A percentile compares a stretch with the other conserved stretches of the same genome.
phyloP scores from a whole-genome alignment of 1,140 invertebrate genomes.

The Drosophila pachea region DNA sequence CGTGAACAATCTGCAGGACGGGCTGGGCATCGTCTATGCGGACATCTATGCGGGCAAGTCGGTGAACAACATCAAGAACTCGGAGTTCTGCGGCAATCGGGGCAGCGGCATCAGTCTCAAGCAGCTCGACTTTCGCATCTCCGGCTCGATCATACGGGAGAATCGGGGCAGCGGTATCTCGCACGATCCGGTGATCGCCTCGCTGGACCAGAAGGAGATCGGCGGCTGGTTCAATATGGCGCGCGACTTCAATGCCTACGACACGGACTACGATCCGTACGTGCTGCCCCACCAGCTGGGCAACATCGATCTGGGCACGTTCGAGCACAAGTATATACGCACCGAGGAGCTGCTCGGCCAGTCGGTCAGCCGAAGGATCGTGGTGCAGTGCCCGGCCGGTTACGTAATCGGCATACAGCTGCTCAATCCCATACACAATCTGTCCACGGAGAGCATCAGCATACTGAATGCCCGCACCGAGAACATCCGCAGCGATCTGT shows the following conservation, averaged over 20 bases:
- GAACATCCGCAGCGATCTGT: constrained; percentile 82
- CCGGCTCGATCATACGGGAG: constrained; percentile 87
- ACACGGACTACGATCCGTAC: constrained; percentile 85
- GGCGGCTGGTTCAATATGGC: constrained; percentile 92
- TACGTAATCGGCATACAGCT: constrained; percentile 90
- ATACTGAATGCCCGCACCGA: constrained; percentile 87
- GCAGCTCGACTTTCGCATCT: constrained; percentile 90
- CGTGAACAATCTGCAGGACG: constrained; percentile 91
- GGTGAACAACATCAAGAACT: constrained; percentile 91
- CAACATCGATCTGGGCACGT: constrained; percentile 84
- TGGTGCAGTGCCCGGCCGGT: constrained; percentile 85
- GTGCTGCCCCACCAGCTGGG: constrained; percentile 82
- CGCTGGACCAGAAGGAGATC: constrained; percentile 92
- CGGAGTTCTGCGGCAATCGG: constrained; percentile 91
- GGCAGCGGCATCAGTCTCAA: constrained; percentile 94
- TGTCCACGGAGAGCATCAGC: constrained; percentile 89
- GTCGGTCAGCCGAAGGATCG: constrained; percentile 81
- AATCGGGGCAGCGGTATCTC: constrained; percentile 93
- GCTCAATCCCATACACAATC: constrained; percentile 92
- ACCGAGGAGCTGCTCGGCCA: constrained; percentile 83
- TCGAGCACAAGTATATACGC: constrained; percentile 88
- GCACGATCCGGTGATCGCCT: constrained; percentile 93
- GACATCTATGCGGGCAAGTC: constrained; percentile 92
- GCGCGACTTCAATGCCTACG: constrained; percentile 83
- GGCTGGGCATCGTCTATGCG: constrained; percentile 92